Evolutionary conservation across 2,888 invertebrate species (phyloP).

Genomic region (Sminthurinus aureus): DNA sequence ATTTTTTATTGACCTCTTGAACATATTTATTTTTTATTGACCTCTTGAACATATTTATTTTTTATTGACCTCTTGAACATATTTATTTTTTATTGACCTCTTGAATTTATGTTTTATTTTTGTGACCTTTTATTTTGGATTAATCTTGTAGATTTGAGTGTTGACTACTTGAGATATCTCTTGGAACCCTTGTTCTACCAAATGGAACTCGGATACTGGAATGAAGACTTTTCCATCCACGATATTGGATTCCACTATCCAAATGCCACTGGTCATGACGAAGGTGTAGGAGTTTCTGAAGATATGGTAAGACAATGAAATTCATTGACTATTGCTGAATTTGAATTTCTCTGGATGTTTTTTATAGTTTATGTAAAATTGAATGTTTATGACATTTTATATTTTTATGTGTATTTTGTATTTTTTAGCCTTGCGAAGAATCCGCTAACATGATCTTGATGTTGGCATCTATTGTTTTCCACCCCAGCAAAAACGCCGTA

Average conservation of each 20-base stretch:
- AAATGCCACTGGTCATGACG: slow-evolving; percentile 37
- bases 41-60: no score
- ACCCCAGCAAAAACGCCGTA: slow-evolving; percentile 38
- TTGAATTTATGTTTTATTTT: no score
- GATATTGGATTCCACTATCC: slow-evolving; percentile 54
- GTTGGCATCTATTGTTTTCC: slow-evolving; percentile 48
- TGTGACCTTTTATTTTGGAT: slow-evolving; percentile 44
- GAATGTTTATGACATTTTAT: neutral
- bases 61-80: no score
- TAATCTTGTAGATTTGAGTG: slow-evolving; percentile 44
- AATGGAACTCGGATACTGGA: slow-evolving; percentile 53
- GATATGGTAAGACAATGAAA: neutral
- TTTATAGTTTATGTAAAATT: neutral
- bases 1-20: no score
- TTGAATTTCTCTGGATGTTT: neutral
- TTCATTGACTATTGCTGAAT: neutral
- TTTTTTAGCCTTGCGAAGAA: slow-evolving; percentile 51
- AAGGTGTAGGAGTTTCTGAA: neutral
- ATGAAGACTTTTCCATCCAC: slow-evolving; percentile 47
- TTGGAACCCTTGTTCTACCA: slow-evolving; percentile 53
- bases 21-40: no score
- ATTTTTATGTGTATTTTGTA: neutral
- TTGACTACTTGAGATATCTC: slow-evolving; percentile 39
- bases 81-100: no score
- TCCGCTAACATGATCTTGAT: slow-evolving; percentile 54